Conservation (phyloP, 2,888 invertebrate genomes). For the Celastrina argiolus region DNA sequence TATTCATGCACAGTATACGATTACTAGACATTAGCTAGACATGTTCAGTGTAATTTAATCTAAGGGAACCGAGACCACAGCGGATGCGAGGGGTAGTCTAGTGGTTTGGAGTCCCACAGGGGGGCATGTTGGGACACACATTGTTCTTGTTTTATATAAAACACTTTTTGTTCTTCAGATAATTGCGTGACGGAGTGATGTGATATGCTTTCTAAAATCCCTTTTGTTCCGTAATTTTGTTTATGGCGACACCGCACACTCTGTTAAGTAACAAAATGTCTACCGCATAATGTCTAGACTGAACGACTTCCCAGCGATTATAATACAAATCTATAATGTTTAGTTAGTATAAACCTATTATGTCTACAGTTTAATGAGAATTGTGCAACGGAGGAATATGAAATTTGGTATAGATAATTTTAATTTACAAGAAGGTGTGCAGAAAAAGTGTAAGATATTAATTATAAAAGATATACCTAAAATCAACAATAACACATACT, state of each 20-base stretch:
- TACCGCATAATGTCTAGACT: neutral
- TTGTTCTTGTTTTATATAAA: slow-evolving; percentile 36
- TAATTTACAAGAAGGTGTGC: too few relatives aligned
- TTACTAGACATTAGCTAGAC: slow-evolving; percentile 35
- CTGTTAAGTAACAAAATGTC: neutral
- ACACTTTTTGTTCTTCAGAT: slow-evolving; percentile 30
- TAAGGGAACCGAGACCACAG: slow-evolving; percentile 53
- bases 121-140: slow-evolving; percentile 44
- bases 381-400: too few relatives aligned
- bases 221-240: slow-evolving; percentile 21
- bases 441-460: too few relatives aligned
- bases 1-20: slow-evolving; percentile 32
- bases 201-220: slow-evolving; percentile 23
- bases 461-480: too few relatives aligned
- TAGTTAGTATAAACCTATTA: too few relatives aligned
- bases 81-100: slow-evolving; percentile 48
- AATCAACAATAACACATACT: too few relatives aligned
- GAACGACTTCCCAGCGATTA: neutral
- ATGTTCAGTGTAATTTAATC: slow-evolving; percentile 55
- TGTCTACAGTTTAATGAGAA: too few relatives aligned
- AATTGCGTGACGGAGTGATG: slow-evolving; percentile 27
- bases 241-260: slow-evolving; percentile 22
- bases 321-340: neutral
- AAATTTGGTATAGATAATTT: too few relatives aligned
- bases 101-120: slow-evolving; percentile 48